Evolutionary conservation across 37 sponge, comb jelly and placozoan species (phyloP), one percentile per base, ranked within the genome.

Genomic region (Ianthella basta): DNA sequence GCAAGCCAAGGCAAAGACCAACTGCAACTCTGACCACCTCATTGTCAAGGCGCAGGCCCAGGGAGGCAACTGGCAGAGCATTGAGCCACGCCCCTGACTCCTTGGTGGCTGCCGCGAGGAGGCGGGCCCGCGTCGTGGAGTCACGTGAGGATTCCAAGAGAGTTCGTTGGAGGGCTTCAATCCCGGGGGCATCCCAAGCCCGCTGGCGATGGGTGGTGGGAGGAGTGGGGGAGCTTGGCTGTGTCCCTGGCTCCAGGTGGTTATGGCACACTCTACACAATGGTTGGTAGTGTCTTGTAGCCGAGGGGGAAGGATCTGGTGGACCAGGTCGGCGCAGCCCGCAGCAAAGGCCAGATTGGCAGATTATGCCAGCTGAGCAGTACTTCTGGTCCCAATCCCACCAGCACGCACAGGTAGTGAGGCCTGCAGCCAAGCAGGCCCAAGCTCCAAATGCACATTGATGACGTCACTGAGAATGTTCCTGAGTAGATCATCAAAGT

Each of bases 271-370:
- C 2, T 23, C 33, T 39, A 67, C 24, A 18, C 33, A 54, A 19
- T 36, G 56, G 37, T 36, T 23, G 25, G 35, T 56, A 12, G 64
- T 27, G 29, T 61, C 64, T 18, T 68, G 72, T 15, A 81, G 34
- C 55, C 19, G 20, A 35, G 75, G 41, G 15, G 89, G 84, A 29
- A 84, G 61, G 35, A 84, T 72, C 10, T 15, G 34, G 67, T 0
- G 19, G 8, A 80, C 80, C 56, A 88, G 84, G 27, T 65, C 64
- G n/a, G 84, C 55, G 40, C 61, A 79, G 70, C 57, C 68, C 78
- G 79, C 70, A 84, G 72, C 72, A 14, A 84, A 88, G 37, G 89
- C 79, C 67, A 88, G 39, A 34, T 57, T 83, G 70, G 84, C 84
- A 79, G 89, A 84, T 8, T 80, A 67, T 77, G 84, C 84, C 21